Evolutionary conservation across 2,797 vertebrate genomes (phyloP).

Genomic region (Anabas testudineus): DNA sequence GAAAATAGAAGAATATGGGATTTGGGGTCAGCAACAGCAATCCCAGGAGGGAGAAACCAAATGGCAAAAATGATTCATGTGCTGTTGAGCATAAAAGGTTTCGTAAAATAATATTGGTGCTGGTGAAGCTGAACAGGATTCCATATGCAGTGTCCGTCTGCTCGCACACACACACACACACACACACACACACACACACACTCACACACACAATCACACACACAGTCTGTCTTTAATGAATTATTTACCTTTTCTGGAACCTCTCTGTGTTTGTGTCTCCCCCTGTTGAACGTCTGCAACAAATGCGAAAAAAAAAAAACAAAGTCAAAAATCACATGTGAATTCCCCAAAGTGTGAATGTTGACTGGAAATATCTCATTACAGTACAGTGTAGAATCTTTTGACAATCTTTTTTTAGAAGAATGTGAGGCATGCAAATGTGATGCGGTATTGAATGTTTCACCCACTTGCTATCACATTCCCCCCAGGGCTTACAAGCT

Average conservation of each 20-base stretch:
- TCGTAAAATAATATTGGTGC: conserved; percentile 40
- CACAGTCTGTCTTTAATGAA: conserved; percentile 7
- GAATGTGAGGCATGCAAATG: conserved; percentile 12
- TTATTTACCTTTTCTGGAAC: conserved; percentile 80
- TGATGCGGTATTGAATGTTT: conserved; percentile 23
- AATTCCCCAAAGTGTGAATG: neutral
- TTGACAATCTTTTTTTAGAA: neutral
- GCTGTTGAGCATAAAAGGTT: conserved; percentile 51
- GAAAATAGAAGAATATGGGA: conserved; percentile 58
- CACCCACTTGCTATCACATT: conserved; percentile 18
- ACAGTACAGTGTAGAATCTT: neutral
- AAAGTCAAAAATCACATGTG: conserved; percentile 38
- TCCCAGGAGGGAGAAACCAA: conserved; percentile 52
- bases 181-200: conserved; percentile 5
- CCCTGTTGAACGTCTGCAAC: conserved; percentile 83
- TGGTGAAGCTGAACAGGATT: conserved; percentile 52
- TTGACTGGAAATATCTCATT: conserved; percentile 41
- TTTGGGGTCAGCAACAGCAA: conserved; percentile 50
- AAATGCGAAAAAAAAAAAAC: conserved; percentile 50
- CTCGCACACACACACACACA: conserved; percentile 6
- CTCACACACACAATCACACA: neutral
- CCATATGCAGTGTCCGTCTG: conserved; percentile 12
- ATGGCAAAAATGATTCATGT: conserved; percentile 46
- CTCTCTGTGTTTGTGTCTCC: conserved; percentile 79
- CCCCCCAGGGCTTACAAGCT: conserved; percentile 10